These are phyloP conservation scores for Furcifer pardalis DNA, from an alignment of 2,797 vertebrate genomes.

Conservation along the genomic window DNA sequence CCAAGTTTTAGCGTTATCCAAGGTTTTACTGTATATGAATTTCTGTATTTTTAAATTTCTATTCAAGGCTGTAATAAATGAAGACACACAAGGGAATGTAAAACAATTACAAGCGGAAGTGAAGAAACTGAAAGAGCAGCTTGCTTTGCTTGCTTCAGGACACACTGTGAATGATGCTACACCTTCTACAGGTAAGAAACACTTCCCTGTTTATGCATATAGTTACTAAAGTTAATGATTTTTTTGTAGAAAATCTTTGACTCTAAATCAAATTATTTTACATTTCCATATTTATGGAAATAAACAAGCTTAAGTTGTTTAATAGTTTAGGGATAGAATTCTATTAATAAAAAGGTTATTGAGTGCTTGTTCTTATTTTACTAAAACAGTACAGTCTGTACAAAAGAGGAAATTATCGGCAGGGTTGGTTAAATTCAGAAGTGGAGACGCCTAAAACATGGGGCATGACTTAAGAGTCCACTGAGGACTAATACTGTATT, in stretches of 20 bases:
- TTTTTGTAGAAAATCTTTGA: not conserved
- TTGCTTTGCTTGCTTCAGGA: conserved; percentile 76
- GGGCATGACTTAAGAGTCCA: not conserved
- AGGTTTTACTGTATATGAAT: not conserved
- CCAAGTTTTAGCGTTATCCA: too few relatives aligned
- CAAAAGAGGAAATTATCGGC: not conserved
- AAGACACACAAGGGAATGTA: conserved; percentile 95
- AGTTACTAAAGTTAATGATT: not conserved
- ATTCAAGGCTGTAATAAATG: conserved; percentile 90
- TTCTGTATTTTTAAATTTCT: conserved; percentile 26
- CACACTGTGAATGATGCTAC: conserved; percentile 40
- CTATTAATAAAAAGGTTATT: not conserved
- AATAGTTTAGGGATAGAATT: not conserved
- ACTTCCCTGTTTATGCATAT: not conserved
- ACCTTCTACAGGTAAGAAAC: conserved; percentile 64
- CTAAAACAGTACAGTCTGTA: not conserved
- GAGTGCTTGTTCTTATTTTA: not conserved
- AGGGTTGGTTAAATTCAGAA: not conserved
- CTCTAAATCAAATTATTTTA: not conserved
- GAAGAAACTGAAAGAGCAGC: conserved; percentile 92
- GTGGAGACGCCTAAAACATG: not conserved
- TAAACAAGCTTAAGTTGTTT: not conserved
- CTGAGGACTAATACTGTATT: not conserved
- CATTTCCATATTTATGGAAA: not conserved
- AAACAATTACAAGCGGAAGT: conserved; percentile 92